Conservation (phyloP, 2,797 vertebrate species). For the Sarcophilus harrisii region DNA sequence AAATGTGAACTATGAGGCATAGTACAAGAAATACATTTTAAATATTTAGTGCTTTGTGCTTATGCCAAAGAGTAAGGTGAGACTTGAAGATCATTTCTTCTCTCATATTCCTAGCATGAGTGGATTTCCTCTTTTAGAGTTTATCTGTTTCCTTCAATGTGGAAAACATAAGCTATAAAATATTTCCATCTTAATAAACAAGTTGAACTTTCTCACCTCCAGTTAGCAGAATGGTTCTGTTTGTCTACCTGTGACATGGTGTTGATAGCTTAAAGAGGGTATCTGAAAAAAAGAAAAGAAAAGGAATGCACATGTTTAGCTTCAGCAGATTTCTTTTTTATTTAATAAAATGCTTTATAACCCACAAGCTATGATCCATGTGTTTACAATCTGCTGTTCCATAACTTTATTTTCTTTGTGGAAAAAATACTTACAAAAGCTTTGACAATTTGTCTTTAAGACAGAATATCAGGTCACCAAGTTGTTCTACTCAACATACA, state of each 20-base stretch:
- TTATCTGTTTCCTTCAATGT: conserved; percentile 64
- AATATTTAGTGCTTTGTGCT: conserved; percentile 45
- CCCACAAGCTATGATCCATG: conserved; percentile 54
- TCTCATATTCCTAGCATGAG: conserved; percentile 62
- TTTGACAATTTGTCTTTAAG: conserved; percentile 56
- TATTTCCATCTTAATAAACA: conserved; percentile 70
- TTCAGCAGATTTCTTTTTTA: conserved; percentile 64
- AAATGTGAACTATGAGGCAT: conserved; percentile 41
- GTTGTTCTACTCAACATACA: conserved; percentile 19
- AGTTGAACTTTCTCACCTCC: conserved; percentile 69
- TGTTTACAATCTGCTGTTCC: conserved; percentile 60
- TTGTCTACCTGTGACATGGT: conserved; percentile 48
- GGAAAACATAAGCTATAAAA: conserved; percentile 65
- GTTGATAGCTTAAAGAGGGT: conserved; percentile 53
- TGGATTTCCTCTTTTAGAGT: conserved; percentile 60
- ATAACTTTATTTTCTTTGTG: conserved; percentile 57
- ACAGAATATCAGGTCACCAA: conserved; percentile 45
- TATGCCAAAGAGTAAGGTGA: conserved; percentile 51
- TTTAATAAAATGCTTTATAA: conserved; percentile 66
- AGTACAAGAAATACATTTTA: conserved; percentile 27
- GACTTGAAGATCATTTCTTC: conserved; percentile 56
- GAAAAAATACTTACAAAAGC: conserved; percentile 56
- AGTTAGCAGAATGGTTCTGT: conserved; percentile 58
- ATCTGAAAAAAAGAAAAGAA: conserved; percentile 51
- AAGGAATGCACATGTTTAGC: conserved; percentile 43